Evolutionary conservation across 2,888 invertebrate genomes (phyloP).

Genomic region (Quadroppia sp.): DNA sequence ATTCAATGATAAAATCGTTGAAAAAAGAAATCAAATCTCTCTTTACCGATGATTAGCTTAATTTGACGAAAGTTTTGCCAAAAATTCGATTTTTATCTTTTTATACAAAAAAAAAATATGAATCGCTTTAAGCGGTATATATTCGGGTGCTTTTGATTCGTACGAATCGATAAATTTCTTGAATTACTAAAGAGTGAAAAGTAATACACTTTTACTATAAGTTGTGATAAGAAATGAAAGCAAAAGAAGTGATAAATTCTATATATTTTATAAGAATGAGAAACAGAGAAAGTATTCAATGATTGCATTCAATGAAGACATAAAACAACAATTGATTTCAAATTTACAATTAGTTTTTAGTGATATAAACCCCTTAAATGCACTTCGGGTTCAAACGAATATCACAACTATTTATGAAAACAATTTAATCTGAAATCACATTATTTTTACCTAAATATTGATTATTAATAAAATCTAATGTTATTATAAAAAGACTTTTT

Average conservation of each 20-base stretch:
- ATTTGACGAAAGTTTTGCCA: background rate
- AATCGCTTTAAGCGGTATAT: background rate
- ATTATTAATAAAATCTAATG: too few relatives aligned
- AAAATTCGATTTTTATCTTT: background rate
- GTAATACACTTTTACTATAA: constrained; percentile 4
- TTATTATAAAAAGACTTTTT: too few relatives aligned
- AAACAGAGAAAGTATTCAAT: background rate
- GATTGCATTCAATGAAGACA: background rate
- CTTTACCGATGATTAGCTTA: constrained; percentile 17
- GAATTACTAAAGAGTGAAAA: constrained; percentile 2
- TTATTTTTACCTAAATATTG: too few relatives aligned
- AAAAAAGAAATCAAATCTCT: too few relatives aligned
- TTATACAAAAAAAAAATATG: background rate
- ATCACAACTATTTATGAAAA: too few relatives aligned
- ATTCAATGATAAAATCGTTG: too few relatives aligned
- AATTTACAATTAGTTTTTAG: too few relatives aligned
- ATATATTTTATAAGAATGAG: background rate
- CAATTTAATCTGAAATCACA: too few relatives aligned
- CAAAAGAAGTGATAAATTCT: background rate
- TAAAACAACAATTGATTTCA: too few relatives aligned
- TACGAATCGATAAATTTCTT: too few relatives aligned
- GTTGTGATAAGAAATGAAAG: constrained; percentile 9
- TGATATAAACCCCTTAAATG: too few relatives aligned
- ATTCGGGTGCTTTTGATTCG: background rate
- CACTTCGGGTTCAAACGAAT: too few relatives aligned